phyloP scores from a whole-genome alignment of 2,113 vertebrate genomes.

The Channa argus region DNA sequence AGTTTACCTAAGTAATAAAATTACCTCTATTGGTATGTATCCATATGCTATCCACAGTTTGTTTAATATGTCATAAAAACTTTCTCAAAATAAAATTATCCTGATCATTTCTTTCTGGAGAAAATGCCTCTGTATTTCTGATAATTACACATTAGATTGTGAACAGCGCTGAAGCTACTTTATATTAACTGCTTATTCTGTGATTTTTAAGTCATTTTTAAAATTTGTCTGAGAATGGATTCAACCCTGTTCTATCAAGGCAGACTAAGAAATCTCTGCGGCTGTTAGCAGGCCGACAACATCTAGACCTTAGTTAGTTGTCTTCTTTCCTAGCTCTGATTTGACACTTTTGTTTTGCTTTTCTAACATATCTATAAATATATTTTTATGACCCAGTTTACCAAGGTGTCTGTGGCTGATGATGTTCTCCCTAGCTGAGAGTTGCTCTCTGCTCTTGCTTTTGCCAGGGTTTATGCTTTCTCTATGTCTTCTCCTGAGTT shows the following conservation, averaged over 20 bases:
- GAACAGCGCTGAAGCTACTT: background rate
- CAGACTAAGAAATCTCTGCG: background rate
- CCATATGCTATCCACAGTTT: too few relatives aligned
- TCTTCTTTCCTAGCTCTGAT: background rate
- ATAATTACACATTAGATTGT: background rate
- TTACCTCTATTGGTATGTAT: too few relatives aligned
- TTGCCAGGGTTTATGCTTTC: conserved; percentile 38
- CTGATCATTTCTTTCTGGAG: too few relatives aligned
- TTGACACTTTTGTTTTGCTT: background rate
- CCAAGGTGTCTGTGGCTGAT: conserved; percentile 1
- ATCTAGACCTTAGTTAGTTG: background rate
- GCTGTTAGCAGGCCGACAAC: too few relatives aligned
- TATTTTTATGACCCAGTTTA: background rate
- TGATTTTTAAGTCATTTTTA: too few relatives aligned
- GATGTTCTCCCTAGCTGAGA: conserved; percentile 14
- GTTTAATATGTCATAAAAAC: too few relatives aligned
- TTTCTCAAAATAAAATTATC: too few relatives aligned
- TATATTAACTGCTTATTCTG: too few relatives aligned
- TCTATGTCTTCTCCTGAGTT: conserved; percentile 22
- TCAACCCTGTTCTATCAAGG: too few relatives aligned
- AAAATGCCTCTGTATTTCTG: too few relatives aligned
- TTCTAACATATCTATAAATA: background rate
- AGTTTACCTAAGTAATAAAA: background rate
- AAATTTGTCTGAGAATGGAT: too few relatives aligned
- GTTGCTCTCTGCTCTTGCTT: conserved; percentile 39